Evolutionary conservation across 2,888 invertebrate genomes (phyloP).

Genomic region (Toxonevra muliebris): DNA sequence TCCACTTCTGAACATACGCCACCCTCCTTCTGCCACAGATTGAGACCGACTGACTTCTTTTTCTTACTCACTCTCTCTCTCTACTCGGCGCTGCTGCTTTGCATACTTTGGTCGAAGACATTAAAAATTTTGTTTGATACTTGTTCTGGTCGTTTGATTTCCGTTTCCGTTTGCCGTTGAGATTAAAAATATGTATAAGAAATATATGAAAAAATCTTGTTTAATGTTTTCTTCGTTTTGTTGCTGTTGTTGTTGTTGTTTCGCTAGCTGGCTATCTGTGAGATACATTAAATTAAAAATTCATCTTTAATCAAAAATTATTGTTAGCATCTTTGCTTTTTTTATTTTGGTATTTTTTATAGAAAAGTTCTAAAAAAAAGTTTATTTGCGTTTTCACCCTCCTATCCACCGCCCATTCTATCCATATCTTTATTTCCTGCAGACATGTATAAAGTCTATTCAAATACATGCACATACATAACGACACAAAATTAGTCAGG

Average conservation of each 20-base stretch:
- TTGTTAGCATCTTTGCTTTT: slow-evolving; percentile 46
- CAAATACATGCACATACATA: not conserved
- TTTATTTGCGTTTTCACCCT: not conserved
- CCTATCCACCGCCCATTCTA: not conserved
- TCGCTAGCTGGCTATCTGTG: slow-evolving; percentile 42
- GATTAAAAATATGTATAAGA: slow-evolving; percentile 55
- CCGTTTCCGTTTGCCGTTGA: slow-evolving; percentile 63
- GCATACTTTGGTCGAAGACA: slow-evolving; percentile 45
- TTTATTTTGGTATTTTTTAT: slow-evolving; percentile 1
- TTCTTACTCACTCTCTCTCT: slow-evolving; percentile 20
- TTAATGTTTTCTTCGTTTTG: slow-evolving; percentile 50
- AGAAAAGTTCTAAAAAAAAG: not conserved
- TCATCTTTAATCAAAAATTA: slow-evolving; percentile 64
- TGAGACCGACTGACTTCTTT: slow-evolving; percentile 18
- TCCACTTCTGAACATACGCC: not conserved
- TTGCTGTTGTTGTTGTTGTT: slow-evolving; percentile 24
- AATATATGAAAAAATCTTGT: slow-evolving; percentile 33
- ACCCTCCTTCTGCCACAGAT: slow-evolving; percentile 6
- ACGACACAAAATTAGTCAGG: not conserved
- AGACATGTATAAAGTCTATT: not conserved
- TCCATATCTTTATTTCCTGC: too few relatives aligned
- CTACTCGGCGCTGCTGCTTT: not conserved
- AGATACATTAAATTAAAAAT: slow-evolving; percentile 56
- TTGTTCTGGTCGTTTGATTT: slow-evolving; percentile 62
- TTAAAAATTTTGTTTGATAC: slow-evolving; percentile 51